These are phyloP conservation scores for Orthonevra nobilis DNA, from an alignment of 2,888 invertebrate species.

Conservation along the genomic window DNA sequence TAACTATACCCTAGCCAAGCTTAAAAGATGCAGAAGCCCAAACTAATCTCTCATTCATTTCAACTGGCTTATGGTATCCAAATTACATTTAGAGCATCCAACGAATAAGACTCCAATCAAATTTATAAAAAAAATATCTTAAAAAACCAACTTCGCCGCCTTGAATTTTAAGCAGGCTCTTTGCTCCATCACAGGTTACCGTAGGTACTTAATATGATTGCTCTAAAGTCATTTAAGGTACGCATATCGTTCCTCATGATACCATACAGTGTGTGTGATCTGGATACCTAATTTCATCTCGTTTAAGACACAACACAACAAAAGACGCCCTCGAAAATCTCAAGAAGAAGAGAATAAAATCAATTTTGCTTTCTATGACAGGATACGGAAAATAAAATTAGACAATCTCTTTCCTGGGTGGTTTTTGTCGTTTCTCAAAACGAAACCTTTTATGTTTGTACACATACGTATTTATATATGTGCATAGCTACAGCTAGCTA, in stretches of 20 bases:
- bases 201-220: neutral
- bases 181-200: neutral
- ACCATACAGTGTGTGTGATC: neutral
- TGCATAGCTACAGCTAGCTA: too few relatives aligned
- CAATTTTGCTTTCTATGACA: constrained; percentile 32
- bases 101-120: too few relatives aligned
- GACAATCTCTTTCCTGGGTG: constrained; percentile 42
- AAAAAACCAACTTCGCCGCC: too few relatives aligned
- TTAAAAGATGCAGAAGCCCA: too few relatives aligned
- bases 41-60: too few relatives aligned
- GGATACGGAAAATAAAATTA: constrained; percentile 43
- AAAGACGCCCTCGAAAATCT: neutral
- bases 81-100: too few relatives aligned
- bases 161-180: neutral
- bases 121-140: too few relatives aligned
- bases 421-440: constrained; percentile 28
- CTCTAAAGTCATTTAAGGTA: neutral
- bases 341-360: constrained; percentile 32
- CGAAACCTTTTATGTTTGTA: too few relatives aligned
- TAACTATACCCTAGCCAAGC: too few relatives aligned
- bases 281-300: constrained; percentile 27
- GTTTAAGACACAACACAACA: neutral
- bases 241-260: neutral
- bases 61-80: too few relatives aligned
- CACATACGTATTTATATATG: too few relatives aligned